Evolutionary conservation across 2,113 vertebrate genomes (phyloP), one percentile per base, ranked within the genome.

Genomic region (Corydoras sp.): DNA sequence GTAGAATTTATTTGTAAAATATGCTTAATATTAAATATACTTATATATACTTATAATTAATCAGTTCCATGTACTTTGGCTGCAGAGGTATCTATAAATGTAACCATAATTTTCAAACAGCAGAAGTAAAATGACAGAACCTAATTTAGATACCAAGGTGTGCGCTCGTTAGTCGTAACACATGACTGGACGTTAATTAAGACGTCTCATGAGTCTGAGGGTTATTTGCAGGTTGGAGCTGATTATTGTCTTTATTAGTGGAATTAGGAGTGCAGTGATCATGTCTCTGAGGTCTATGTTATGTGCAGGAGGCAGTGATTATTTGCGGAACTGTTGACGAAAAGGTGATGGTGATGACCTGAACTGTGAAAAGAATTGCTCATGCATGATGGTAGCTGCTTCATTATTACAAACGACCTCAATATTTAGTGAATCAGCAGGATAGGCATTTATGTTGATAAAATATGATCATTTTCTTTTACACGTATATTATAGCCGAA

Each of bases 301-400:
- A 61, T 62, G 53, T 71, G 70, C 58, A 70, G n/a, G 32, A 11
- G 65, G 71, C 50, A 31, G n/a, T 24, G 24, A 65, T 65, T 74
- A 12, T 62, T 24, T 18, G 29, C 3, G 13, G 54, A 24, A 11
- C 12, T 65, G 63, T 60, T 9, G 24, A 51, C 24, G 58, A 29
- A 18, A 9, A 43, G 35, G 43, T 73, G 63, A 65, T n/a, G 14
- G 10, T 30, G n/a, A 59, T 73, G 29, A 18, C 24, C 62, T 48
- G 58, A 14, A 14, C 14, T 35, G 50, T 73, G n/a, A 73, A 66
- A 73, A 11, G 50, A 66, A 60, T 53, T 53, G n/a, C 14, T 66
- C 24, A 65, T 72, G 24, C 53, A 15, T 66, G 30, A 66, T 35
- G 49, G 10, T 32, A 43, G 30, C 58, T 66, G 63, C 30, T 35